phyloP scores from a whole-genome alignment of 2,888 invertebrate genomes.

The Leptinotarsa peninsularis region DNA sequence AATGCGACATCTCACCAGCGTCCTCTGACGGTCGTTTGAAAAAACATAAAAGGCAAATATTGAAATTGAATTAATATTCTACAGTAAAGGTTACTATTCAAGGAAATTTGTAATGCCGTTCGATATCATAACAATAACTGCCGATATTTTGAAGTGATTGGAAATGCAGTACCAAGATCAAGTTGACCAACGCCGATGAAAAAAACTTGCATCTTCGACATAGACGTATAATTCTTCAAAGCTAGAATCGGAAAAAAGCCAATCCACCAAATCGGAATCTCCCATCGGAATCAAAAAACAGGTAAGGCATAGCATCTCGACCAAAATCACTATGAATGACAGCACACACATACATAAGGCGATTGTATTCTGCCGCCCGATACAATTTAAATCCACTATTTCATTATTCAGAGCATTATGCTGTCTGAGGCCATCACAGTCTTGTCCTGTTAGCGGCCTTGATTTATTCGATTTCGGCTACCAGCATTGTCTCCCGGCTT shows the following conservation, averaged over 20 bases:
- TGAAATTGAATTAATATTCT: too few species aligned
- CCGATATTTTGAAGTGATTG: too few species aligned
- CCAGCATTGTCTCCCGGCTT: slow-evolving; percentile 58
- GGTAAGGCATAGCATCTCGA: slow-evolving; percentile 23
- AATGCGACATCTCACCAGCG: too few species aligned
- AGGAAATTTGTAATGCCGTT: too few species aligned
- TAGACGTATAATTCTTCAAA: slow-evolving; percentile 1
- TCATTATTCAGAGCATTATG: slow-evolving; percentile 65
- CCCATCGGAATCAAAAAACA: slow-evolving; percentile 19
- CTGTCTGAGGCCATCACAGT: slow-evolving; percentile 60
- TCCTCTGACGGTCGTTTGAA: too few species aligned
- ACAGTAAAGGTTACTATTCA: too few species aligned
- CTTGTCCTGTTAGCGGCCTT: slow-evolving; percentile 64
- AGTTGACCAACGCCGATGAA: background rate
- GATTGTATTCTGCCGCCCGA: slow-evolving; percentile 54
- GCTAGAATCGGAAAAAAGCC: slow-evolving; percentile 7
- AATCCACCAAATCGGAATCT: slow-evolving; percentile 24
- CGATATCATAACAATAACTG: too few species aligned
- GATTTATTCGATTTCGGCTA: slow-evolving; percentile 64
- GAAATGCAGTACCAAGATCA: too few species aligned
- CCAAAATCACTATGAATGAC: slow-evolving; percentile 58
- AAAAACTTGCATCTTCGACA: background rate
- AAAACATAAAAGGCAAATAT: too few species aligned
- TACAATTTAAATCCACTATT: slow-evolving; percentile 65
- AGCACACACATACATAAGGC: slow-evolving; percentile 53